Base-by-base conservation (phyloP, 2,888 invertebrate genomes). In the Polymixis flavicincta region DNA sequence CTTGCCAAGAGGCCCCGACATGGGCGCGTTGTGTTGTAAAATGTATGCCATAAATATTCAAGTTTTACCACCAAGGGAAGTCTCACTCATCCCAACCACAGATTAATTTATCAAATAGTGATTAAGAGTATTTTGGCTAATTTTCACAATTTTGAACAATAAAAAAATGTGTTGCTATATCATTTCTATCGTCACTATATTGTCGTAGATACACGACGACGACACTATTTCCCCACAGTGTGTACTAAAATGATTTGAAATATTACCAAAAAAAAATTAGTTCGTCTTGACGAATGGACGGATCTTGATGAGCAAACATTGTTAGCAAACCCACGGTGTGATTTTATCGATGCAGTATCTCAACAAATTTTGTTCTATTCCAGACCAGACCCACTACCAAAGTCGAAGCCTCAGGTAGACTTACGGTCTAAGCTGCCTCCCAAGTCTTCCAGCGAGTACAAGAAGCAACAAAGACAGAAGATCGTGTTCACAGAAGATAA, bases 401-500 rank as follows among this genome's bases (percentile, higher is more conserved):
- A 89, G 70, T 72, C 89, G 11, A 89, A 89, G 76, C 88, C 92
- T 0, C 87, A 86, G 19, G 74, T 85, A 0, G 96, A 96, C 82
- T 88, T 95, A 2, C 92, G 96, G 9, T 77, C 88, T 32, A 93
- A 92, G 77, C 83, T 95, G 64, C 91, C 92, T 0, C 89, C 91
- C 0, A 88, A 87, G 55, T 4, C 83, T 0, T 80, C 86, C 59
- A 52, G 57, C 1, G 90, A 89, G 7, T 63, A 78, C 19, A 90
- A 87, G 76, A 90, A 85, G 50, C 83, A 90, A 3, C 89, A 87
- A 71, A 72, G 93, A 19, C 96, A 95, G 88, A 94, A 95, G 90
- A 96, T 96, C 28, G 92, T 94, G 14, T 96, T 95, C 90, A 79
- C 86, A 5, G 92, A 90, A 0, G 89, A 87, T 2, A 76, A 87